Evolutionary conservation across 2,888 invertebrate genomes (phyloP).

Genomic region (Carpatolechia fugitivella): DNA sequence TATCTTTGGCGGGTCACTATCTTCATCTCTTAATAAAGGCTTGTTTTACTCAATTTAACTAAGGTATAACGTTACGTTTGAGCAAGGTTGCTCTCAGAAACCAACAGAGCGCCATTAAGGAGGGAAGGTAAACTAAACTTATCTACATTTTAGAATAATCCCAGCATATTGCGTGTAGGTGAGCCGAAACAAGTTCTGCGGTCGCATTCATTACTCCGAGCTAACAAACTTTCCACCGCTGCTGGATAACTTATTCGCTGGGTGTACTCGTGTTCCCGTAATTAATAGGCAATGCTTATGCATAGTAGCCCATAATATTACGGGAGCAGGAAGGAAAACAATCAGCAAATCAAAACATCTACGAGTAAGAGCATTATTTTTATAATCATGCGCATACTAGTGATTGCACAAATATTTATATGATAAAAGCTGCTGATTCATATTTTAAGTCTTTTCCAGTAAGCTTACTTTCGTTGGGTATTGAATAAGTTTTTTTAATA

Average conservation of each 20-base stretch:
- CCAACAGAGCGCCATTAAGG: neutral
- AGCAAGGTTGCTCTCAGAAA: no score
- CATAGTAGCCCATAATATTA: constrained; percentile 4
- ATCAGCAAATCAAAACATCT: no score
- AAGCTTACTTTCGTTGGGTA: no score
- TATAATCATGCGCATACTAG: no score
- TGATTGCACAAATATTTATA: no score
- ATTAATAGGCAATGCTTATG: constrained; percentile 33
- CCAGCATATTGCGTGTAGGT: constrained; percentile 24
- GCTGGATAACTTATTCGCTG: constrained; percentile 39
- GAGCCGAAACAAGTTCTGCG: constrained; percentile 39
- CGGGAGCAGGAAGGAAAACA: no score
- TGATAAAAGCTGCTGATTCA: no score
- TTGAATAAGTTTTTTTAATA: no score
- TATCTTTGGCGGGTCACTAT: no score
- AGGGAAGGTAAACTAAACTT: neutral
- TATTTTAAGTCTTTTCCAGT: no score
- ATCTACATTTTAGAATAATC: constrained; percentile 11
- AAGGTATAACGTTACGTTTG: no score
- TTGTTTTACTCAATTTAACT: neutral
- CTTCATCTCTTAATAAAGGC: neutral
- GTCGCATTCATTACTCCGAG: constrained; percentile 49
- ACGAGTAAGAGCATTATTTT: no score
- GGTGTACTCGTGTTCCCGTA: constrained; percentile 31
- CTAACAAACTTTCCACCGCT: constrained; percentile 45